Base-by-base conservation (phyloP, 2,797 vertebrate species). In the Coendou prehensilis region DNA sequence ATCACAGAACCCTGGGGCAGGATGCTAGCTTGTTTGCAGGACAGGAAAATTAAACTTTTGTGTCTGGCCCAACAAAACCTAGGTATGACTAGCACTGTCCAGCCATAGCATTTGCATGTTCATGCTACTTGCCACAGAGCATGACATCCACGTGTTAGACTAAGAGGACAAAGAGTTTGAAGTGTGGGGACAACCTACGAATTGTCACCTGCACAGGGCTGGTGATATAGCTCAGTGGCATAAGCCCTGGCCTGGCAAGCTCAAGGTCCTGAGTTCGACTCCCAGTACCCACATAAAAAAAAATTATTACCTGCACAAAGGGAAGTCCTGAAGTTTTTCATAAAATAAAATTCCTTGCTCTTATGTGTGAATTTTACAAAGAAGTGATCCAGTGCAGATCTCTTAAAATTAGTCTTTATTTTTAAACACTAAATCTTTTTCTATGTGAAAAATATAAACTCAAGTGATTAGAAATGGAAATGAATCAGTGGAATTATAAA, bases 341-440 rank as follows among this genome's bases (percentile, higher is more conserved):
- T 82, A 47, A 45, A 71, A 76, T 63, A 41, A 2, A 83, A 28
- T 56, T 89, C 14, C 2, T 89, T 81, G 85, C 82, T 54, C 28
- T 71, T 64, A 80, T 28, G 17, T 63, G 22, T 14, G 63, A 28
- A 75, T 89, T 94, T 92, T 81, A 56, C 3, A 71, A 52, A 73
- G 11, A 93, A 57, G 22, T 17, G 17, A 93, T 23, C 30, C 73
- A 87, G 37, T 26, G 67, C 47, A 89, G 6, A 33, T 26, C 2
- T 87, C 86, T 93, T 22, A 87, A 84, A 97, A 90, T 57, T 67
- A 89, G 28, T 71, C 17, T 82, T 69, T 50, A 54, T 83, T 54
- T 50, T 90, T 82, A 97, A 93, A 85, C 45, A 37, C 47, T 94
- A 94, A 59, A 41, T 20, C 9, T 63, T 89, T 93, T 93, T 84